These are phyloP conservation scores for Lysiphlebus fabarum DNA, from an alignment of 1,140 invertebrate genomes.

Conservation along the genomic window DNA sequence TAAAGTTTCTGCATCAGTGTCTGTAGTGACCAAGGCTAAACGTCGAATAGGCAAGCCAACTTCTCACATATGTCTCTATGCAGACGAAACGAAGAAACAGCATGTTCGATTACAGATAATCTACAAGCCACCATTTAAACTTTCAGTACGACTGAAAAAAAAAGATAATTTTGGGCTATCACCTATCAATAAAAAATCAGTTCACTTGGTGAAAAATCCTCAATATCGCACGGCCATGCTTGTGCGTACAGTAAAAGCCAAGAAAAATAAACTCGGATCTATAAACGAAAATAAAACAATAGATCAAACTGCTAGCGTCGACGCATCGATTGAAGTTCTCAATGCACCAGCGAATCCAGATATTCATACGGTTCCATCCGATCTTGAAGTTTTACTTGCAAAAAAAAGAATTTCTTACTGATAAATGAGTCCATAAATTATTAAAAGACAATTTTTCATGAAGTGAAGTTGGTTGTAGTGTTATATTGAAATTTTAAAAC, in stretches of 20 bases:
- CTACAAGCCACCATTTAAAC: slow-evolving; percentile 81
- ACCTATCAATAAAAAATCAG: slow-evolving; percentile 24
- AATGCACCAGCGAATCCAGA: slow-evolving; percentile 55
- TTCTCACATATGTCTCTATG: slow-evolving; percentile 35
- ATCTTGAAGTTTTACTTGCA: slow-evolving; percentile 62
- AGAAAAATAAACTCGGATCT: no score
- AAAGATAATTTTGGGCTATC: slow-evolving; percentile 56
- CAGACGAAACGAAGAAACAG: slow-evolving; percentile 55
- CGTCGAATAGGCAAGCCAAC: slow-evolving; percentile 27
- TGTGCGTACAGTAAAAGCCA: slow-evolving; percentile 41
- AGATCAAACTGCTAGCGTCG: slow-evolving; percentile 5
- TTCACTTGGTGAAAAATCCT: slow-evolving; percentile 17
- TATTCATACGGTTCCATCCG: slow-evolving; percentile 62
- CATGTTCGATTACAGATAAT: slow-evolving; percentile 76
- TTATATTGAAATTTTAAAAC: no score
- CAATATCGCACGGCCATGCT: slow-evolving; percentile 52
- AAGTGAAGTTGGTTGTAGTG: no score
- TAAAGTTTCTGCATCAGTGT: slow-evolving; percentile 13
- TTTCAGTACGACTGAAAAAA: slow-evolving; percentile 75
- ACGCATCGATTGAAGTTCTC: slow-evolving; percentile 29
- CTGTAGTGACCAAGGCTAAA: slow-evolving; percentile 36
- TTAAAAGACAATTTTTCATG: no score
- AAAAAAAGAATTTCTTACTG: slow-evolving; percentile 63
- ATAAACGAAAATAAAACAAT: slow-evolving; percentile 21
- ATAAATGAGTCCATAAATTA: slow-evolving; percentile 48